These are phyloP conservation scores for Sebastolobus alascanus DNA, from an alignment of 2,797 vertebrate species.

Conservation along the genomic window DNA sequence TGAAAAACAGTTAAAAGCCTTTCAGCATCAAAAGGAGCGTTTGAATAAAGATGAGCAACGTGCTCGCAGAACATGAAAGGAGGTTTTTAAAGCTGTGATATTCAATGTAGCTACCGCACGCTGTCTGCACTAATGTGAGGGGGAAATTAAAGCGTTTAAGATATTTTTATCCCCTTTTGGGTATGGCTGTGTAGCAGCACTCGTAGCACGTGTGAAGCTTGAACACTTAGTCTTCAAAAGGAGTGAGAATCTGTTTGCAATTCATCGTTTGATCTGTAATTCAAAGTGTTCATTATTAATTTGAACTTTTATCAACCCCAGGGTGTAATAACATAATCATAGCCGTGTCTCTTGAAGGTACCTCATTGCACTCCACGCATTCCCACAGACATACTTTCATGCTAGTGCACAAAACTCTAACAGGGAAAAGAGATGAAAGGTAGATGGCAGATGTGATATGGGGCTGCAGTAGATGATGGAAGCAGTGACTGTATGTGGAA, in stretches of 20 bases:
- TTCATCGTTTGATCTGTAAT: conserved; percentile 47
- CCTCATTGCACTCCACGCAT: background rate
- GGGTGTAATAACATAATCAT: conserved; percentile 22
- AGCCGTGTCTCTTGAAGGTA: background rate
- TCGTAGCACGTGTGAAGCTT: conserved; percentile 12
- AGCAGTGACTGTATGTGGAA: background rate
- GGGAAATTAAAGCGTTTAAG: conserved; percentile 39
- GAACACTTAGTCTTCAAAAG: conserved; percentile 40
- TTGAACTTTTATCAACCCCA: conserved; percentile 33
- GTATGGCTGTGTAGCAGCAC: conserved; percentile 1
- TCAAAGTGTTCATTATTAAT: conserved; percentile 27
- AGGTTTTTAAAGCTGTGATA: conserved; percentile 40
- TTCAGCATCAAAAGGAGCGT: conserved; percentile 55
- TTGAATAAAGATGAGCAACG: conserved; percentile 69
- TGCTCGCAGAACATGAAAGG: conserved; percentile 52
- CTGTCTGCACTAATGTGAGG: conserved; percentile 21
- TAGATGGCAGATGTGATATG: background rate
- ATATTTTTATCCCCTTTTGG: conserved; percentile 32
- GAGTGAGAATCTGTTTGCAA: conserved; percentile 8
- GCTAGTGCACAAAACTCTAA: background rate
- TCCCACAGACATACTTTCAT: background rate
- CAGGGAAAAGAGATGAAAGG: background rate
- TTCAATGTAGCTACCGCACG: conserved; percentile 10
- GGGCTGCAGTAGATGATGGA: background rate
- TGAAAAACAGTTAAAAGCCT: conserved; percentile 53